These are phyloP conservation scores for Eupelmus urozonus DNA, from an alignment of 2,888 invertebrate genomes.

Conservation along the genomic window DNA sequence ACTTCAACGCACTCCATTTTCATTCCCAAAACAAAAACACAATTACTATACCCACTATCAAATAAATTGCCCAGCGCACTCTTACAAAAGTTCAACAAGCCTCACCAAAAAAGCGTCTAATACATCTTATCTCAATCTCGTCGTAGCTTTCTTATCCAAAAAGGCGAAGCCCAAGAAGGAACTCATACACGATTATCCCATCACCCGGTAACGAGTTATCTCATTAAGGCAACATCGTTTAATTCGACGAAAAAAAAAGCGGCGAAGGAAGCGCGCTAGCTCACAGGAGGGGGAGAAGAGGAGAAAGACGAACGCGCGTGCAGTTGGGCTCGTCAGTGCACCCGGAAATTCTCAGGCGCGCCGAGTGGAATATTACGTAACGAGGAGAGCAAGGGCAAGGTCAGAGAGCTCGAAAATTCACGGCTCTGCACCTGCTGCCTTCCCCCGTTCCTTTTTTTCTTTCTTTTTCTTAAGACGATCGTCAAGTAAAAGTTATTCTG, in stretches of 20 bases:
- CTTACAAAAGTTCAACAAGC: too few species aligned
- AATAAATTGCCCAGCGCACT: too few species aligned
- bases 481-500: too few species aligned
- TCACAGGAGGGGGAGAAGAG: background rate
- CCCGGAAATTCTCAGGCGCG: conserved; percentile 54
- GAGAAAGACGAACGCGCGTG: conserved; percentile 1
- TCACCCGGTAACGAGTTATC: conserved; percentile 49
- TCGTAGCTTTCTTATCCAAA: conserved; percentile 5
- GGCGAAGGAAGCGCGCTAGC: too few species aligned
- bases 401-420: conserved; percentile 51
- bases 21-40: too few species aligned
- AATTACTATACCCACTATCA: too few species aligned
- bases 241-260: conserved; percentile 40
- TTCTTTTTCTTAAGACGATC: background rate
- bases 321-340: conserved; percentile 37
- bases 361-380: conserved; percentile 41
- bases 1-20: too few species aligned
- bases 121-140: background rate
- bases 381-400: conserved; percentile 53
- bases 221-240: conserved; percentile 46
- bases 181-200: conserved; percentile 40
- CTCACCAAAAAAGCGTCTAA: background rate
- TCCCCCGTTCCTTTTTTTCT: conserved; percentile 1
- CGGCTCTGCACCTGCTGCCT: conserved; percentile 47
- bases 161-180: background rate